Conservation (phyloP, 2,888 invertebrate genomes). For the Drosophila helvetica region DNA sequence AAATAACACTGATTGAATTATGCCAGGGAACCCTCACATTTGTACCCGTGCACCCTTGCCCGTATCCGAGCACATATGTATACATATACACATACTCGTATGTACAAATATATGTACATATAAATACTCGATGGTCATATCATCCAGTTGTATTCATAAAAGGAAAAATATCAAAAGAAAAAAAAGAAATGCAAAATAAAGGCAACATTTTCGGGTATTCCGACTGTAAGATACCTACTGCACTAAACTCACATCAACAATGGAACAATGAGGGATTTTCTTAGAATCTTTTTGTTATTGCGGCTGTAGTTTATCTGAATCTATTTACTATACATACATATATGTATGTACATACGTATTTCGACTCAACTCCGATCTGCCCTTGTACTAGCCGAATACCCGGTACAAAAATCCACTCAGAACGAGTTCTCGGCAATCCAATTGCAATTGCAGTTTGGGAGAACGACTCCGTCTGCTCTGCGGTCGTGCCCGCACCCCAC, state of each 20-base stretch:
- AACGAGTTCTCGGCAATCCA: conserved; percentile 47
- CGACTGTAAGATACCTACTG: neutral
- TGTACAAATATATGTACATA: neutral
- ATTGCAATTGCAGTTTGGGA: conserved; percentile 58
- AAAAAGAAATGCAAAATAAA: neutral
- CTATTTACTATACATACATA: no score
- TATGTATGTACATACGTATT: neutral
- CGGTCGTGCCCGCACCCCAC: neutral
- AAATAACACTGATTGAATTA: conserved; percentile 64
- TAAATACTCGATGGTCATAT: conserved; percentile 32
- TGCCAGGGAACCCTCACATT: conserved; percentile 5
- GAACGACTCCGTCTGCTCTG: conserved; percentile 3
- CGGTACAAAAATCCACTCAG: conserved; percentile 6
- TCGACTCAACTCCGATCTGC: neutral
- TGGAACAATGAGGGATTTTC: no score
- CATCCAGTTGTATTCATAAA: conserved; percentile 42
- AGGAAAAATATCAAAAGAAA: conserved; percentile 50
- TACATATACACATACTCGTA: neutral
- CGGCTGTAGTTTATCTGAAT: no score
- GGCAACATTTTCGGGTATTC: neutral
- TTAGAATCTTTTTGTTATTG: neutral
- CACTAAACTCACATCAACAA: neutral
- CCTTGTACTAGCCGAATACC: neutral
- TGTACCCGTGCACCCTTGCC: neutral
- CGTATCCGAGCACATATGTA: conserved; percentile 11